Evolutionary conservation across 2,888 invertebrate species (phyloP).

Genomic region (Xylota sylvarum): DNA sequence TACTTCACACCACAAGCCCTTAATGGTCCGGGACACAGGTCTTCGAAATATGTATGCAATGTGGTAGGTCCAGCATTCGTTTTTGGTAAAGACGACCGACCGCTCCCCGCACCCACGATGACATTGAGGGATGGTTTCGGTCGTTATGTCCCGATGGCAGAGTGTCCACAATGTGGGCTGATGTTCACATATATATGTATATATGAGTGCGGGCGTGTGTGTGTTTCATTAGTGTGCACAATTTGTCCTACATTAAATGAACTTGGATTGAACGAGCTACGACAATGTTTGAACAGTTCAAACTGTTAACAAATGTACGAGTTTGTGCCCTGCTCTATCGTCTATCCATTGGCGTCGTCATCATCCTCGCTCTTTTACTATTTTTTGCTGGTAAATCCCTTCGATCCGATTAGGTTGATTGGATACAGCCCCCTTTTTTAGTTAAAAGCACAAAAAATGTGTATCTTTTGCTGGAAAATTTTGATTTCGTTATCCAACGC

Average conservation of each 20-base stretch:
- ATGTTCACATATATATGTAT: neutral
- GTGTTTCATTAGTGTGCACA: conserved; percentile 55
- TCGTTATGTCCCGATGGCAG: conserved; percentile 5
- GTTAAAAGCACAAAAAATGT: conserved; percentile 37
- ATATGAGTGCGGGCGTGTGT: neutral
- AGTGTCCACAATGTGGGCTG: conserved; percentile 13
- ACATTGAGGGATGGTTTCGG: conserved; percentile 14
- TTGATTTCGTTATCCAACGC: conserved; percentile 52
- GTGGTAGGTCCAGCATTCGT: conserved; percentile 16
- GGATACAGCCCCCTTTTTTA: conserved; percentile 46
- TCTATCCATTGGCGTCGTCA: conserved; percentile 9
- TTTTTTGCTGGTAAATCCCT: conserved; percentile 52
- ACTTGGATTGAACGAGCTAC: conserved; percentile 68
- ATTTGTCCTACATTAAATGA: conserved; percentile 72
- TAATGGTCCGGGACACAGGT: conserved; percentile 20
- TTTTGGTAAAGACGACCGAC: conserved; percentile 6
- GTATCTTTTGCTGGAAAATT: conserved; percentile 42
- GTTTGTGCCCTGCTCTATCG: conserved; percentile 7
- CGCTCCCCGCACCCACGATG: neutral
- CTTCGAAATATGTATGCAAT: conserved; percentile 57
- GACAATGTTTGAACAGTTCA: conserved; percentile 74
- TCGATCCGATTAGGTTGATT: conserved; percentile 72
- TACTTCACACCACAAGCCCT: conserved; percentile 50
- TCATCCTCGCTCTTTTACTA: conserved; percentile 11
- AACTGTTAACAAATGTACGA: conserved; percentile 68